phyloP scores from a whole-genome alignment of 2,113 vertebrate species.

The Ceratotherium simum region DNA sequence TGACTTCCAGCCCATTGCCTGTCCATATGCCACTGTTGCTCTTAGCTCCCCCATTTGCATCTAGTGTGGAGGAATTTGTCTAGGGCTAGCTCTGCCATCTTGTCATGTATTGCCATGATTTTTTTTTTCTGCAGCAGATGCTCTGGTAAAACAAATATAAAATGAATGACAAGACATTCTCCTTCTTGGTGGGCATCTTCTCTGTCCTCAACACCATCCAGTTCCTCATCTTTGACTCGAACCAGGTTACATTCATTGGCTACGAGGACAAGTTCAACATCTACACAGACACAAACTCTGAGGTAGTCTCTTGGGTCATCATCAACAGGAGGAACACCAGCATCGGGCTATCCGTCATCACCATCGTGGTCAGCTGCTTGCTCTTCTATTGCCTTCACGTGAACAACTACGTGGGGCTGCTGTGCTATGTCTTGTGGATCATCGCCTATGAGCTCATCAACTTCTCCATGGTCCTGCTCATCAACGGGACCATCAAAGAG shows the following conservation, averaged over 20 bases:
- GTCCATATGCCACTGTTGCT: not conserved
- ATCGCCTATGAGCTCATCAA: constrained; percentile 32
- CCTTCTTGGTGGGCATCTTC: constrained; percentile 58
- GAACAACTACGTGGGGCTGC: not conserved
- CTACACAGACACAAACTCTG: fast-evolving
- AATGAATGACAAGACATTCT: constrained; percentile 8
- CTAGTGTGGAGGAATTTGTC: not conserved
- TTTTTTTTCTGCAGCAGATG: not conserved
- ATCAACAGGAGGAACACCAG: fast-evolving
- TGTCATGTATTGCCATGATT: fast-evolving
- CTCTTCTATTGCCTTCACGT: constrained; percentile 49
- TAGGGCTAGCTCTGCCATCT: not conserved
- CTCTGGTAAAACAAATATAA: too few species aligned
- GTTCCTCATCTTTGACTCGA: constrained; percentile 76
- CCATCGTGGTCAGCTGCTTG: not conserved
- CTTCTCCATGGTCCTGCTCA: not conserved
- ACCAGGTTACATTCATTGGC: not conserved
- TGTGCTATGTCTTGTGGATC: constrained; percentile 60
- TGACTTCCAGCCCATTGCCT: not conserved
- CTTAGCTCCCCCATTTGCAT: not conserved
- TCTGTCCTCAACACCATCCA: constrained; percentile 73
- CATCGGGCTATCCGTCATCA: not conserved
- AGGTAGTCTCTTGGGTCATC: not conserved
- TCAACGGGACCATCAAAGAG: not conserved
- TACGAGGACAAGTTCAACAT: not conserved